Conservation (phyloP, 1,140 invertebrate genomes). For the Rhyacophila brunnea region DNA sequence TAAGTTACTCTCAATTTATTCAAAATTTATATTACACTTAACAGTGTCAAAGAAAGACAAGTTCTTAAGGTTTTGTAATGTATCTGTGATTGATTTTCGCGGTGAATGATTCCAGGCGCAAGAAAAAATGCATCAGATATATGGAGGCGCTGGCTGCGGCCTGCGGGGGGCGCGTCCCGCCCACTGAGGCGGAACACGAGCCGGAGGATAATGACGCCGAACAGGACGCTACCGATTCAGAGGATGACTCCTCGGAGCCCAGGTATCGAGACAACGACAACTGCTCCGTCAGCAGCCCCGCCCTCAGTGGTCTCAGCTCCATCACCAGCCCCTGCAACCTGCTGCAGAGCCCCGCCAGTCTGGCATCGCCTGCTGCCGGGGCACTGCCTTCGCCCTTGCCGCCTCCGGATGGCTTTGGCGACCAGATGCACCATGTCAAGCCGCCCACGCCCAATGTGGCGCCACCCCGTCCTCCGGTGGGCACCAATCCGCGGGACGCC, state of each 20-base stretch:
- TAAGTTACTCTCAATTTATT: too few species aligned
- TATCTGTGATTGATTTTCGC: background rate
- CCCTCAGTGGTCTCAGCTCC: constrained; percentile 73
- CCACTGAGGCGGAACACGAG: constrained; percentile 54
- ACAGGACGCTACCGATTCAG: constrained; percentile 68
- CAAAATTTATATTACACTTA: too few species aligned
- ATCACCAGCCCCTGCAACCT: constrained; percentile 71
- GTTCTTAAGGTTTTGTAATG: background rate
- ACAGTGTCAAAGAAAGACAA: too few species aligned
- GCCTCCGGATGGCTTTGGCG: background rate
- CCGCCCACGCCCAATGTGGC: constrained; percentile 49
- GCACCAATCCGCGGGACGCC: constrained; percentile 85
- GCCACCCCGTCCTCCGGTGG: constrained; percentile 72
- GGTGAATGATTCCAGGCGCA: constrained; percentile 74
- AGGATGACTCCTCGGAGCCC: constrained; percentile 65
- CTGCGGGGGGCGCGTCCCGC: constrained; percentile 60
- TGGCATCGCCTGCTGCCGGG: constrained; percentile 61
- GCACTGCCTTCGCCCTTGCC: constrained; percentile 27
- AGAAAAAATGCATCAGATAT: constrained; percentile 98
- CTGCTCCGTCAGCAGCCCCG: constrained; percentile 74
- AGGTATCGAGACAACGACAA: constrained; percentile 63
- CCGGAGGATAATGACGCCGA: constrained; percentile 76
- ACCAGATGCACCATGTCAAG: constrained; percentile 38
- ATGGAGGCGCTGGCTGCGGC: constrained; percentile 73
- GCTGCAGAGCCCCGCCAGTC: constrained; percentile 63